Evolutionary conservation across 2,888 invertebrate species (phyloP).

Genomic region (Apomyelois bistriatella): DNA sequence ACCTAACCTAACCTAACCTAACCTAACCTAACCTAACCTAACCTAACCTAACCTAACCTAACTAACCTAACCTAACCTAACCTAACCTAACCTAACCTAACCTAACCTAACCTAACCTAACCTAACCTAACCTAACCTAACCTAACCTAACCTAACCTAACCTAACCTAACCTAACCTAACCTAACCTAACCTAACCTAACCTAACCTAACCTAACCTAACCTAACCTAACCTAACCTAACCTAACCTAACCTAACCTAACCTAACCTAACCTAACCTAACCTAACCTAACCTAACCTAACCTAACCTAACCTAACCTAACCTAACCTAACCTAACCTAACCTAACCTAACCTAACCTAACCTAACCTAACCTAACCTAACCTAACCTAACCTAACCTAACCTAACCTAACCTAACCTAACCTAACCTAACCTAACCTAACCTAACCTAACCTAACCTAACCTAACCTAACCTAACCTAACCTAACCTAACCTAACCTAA

Average conservation of each 20-base stretch:
- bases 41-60: conserved; percentile 20
- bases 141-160: conserved; percentile 19
- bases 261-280: conserved; percentile 27
- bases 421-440: conserved; percentile 20
- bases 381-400: conserved; percentile 19
- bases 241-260: conserved; percentile 27
- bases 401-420: conserved; percentile 17
- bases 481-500: conserved; percentile 19
- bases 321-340: conserved; percentile 19
- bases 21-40: conserved; percentile 22
- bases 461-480: conserved; percentile 20
- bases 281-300: conserved; percentile 26
- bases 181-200: conserved; percentile 21
- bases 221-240: conserved; percentile 15
- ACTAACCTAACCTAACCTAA: conserved; percentile 23
- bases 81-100: conserved; percentile 20
- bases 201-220: conserved; percentile 20
- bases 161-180: conserved; percentile 18
- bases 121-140: conserved; percentile 18
- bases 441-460: conserved; percentile 18
- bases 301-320: conserved; percentile 18
- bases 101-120: conserved; percentile 18
- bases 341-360: conserved; percentile 21
- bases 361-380: conserved; percentile 24
- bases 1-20: conserved; percentile 23